A percentile compares a stretch with the other conserved stretches of the same genome.
These are phyloP conservation scores for Nasonovia ribisnigri DNA, from an alignment of 2,888 invertebrate species.

Conservation along the genomic window DNA sequence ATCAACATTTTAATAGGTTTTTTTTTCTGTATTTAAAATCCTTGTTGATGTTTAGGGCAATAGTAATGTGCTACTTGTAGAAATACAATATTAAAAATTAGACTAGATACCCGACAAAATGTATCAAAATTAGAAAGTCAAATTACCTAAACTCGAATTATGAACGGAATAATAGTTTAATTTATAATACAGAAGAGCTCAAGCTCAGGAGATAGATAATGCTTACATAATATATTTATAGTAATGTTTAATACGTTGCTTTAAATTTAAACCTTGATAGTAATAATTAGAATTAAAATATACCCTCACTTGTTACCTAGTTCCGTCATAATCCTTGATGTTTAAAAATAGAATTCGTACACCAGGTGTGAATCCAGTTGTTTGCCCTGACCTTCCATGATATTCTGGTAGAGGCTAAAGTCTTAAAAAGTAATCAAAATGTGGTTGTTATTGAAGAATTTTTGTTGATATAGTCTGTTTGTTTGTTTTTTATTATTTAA, in stretches of 20 bases:
- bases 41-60: neutral
- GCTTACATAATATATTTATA: neutral
- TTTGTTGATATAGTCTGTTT: neutral
- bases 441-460: slow-evolving; percentile 2
- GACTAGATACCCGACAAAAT: neutral
- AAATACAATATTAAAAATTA: neutral
- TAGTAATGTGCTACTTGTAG: neutral
- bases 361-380: slow-evolving; percentile 51
- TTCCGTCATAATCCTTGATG: slow-evolving; percentile 46
- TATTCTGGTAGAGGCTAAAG: slow-evolving; percentile 28
- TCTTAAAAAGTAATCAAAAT: slow-evolving; percentile 4
- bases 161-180: neutral
- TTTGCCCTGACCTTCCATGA: slow-evolving; percentile 61
- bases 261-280: neutral
- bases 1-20: neutral
- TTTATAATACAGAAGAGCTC: neutral
- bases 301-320: neutral
- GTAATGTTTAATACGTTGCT: neutral
- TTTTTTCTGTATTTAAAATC: neutral
- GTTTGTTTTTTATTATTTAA: neutral
- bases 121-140: neutral
- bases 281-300: slow-evolving; percentile 6
- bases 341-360: slow-evolving; percentile 48
- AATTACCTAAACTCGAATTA: neutral
- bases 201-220: neutral